A percentile compares a stretch with the other conserved stretches of the same genome.
These are phyloP conservation scores for Steinernema hermaphroditum DNA, from an alignment of 2,888 invertebrate genomes.

Conservation along the genomic window DNA sequence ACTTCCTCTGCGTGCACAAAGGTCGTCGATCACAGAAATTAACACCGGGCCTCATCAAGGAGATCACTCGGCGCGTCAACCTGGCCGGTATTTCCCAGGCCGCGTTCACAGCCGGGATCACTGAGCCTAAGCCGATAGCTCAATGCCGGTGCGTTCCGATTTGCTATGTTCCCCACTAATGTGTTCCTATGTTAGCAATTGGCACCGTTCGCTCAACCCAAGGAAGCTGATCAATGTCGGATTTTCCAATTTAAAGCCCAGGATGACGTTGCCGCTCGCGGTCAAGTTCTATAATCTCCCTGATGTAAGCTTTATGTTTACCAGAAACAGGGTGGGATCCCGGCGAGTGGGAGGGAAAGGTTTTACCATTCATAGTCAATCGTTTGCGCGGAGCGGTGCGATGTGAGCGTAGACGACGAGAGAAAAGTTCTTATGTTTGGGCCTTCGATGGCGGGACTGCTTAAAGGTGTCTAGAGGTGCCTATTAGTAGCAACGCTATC, in stretches of 20 bases:
- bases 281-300: slow-evolving; percentile 93
- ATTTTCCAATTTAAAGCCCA: slow-evolving; percentile 92
- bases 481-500: no score
- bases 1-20: slow-evolving; percentile 98
- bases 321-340: no score
- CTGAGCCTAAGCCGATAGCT: slow-evolving; percentile 93
- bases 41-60: slow-evolving; percentile 94
- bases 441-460: no score
- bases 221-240: slow-evolving; percentile 96
- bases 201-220: slow-evolving; percentile 97
- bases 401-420: no score
- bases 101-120: slow-evolving; percentile 97
- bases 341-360: no score
- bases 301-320: slow-evolving; percentile 71
- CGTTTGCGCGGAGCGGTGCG: no score
- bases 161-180: slow-evolving; percentile 86
- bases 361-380: no score
- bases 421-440: no score
- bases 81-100: slow-evolving; percentile 88
- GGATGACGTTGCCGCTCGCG: slow-evolving; percentile 99
- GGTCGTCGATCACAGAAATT: slow-evolving; percentile 93
- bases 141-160: slow-evolving; percentile 76
- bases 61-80: slow-evolving; percentile 96
- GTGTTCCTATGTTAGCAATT: slow-evolving; percentile 75
- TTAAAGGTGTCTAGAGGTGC: no score